These are phyloP conservation scores for Hirtodrosophila confusa DNA, from an alignment of 2,888 invertebrate species.

Conservation along the genomic window DNA sequence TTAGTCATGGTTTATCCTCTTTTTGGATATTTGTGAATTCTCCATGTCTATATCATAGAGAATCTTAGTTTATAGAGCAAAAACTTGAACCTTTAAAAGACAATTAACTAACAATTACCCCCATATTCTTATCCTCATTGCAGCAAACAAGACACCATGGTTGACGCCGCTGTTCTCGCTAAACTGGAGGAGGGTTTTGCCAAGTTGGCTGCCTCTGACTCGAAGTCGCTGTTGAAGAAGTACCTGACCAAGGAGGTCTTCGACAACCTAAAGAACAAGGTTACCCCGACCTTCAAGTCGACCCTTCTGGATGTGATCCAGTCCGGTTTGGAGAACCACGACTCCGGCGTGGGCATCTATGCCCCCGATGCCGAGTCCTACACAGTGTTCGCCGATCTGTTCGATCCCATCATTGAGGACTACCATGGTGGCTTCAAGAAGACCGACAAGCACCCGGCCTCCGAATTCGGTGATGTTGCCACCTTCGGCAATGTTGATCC, in stretches of 20 bases:
- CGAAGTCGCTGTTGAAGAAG: constrained; percentile 98
- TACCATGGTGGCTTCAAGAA: constrained; percentile 98
- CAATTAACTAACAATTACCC: constrained; percentile 15
- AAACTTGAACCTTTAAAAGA: too few species aligned
- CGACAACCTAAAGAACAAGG: constrained; percentile 95
- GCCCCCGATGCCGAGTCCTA: constrained; percentile 98
- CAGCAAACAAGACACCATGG: constrained; percentile 92
- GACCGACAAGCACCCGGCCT: constrained; percentile 96
- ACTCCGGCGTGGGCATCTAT: constrained; percentile 98
- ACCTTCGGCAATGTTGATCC: constrained; percentile 97
- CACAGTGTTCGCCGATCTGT: constrained; percentile 94
- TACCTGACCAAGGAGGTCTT: constrained; percentile 96
- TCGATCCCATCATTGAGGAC: constrained; percentile 99
- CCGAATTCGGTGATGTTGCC: constrained; percentile 97
- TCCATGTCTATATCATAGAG: too few species aligned
- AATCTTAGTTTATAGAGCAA: too few species aligned
- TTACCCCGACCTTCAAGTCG: constrained; percentile 95
- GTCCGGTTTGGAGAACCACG: constrained; percentile 98
- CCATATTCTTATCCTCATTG: constrained; percentile 66
- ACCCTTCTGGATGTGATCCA: constrained; percentile 97
- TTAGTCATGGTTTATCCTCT: too few species aligned
- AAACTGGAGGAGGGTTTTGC: constrained; percentile 96
- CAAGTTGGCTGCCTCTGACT: constrained; percentile 94
- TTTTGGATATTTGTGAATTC: too few species aligned
- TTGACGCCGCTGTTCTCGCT: constrained; percentile 95